Percentiles rank a stretch among this genome's conserved stretches.
Conservation (phyloP, 2,888 invertebrate genomes). For the Chesias legatella region DNA sequence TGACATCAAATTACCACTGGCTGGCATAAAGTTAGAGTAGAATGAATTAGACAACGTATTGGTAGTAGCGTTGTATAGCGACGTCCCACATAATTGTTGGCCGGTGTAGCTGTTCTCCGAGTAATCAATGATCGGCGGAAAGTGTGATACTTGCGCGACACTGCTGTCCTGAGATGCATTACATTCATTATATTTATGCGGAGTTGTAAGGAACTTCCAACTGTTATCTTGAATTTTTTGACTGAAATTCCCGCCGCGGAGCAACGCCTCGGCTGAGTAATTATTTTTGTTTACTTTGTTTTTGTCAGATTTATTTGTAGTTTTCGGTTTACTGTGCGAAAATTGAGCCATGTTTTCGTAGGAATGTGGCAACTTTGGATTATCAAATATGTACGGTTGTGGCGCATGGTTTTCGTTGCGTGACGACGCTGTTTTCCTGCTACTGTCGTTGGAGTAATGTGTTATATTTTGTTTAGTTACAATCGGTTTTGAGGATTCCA, state of each 20-base stretch:
- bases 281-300: conserved; percentile 62
- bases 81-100: conserved; percentile 70
- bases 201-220: conserved; percentile 54
- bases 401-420: conserved; percentile 55
- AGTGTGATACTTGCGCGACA: conserved; percentile 73
- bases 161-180: conserved; percentile 57
- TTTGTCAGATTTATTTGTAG: conserved; percentile 58
- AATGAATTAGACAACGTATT: conserved; percentile 73
- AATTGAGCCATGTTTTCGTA: conserved; percentile 59
- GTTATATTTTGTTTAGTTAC: conserved; percentile 53
- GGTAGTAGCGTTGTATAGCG: conserved; percentile 67
- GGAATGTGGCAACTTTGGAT: conserved; percentile 51
- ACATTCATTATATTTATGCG: conserved; percentile 67
- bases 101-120: conserved; percentile 62
- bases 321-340: conserved; percentile 53
- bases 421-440: conserved; percentile 50
- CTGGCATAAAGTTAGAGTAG: conserved; percentile 72
- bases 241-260: conserved; percentile 61
- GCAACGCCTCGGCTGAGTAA: conserved; percentile 69
- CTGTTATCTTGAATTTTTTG: conserved; percentile 59
- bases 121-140: conserved; percentile 69
- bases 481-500: conserved; percentile 48
- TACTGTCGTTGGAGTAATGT: conserved; percentile 50
- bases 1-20: conserved; percentile 63
- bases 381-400: conserved; percentile 64